phyloP scores from a whole-genome alignment of 37 sponge, comb jelly and placozoan genomes.

The Ianthella basta region DNA sequence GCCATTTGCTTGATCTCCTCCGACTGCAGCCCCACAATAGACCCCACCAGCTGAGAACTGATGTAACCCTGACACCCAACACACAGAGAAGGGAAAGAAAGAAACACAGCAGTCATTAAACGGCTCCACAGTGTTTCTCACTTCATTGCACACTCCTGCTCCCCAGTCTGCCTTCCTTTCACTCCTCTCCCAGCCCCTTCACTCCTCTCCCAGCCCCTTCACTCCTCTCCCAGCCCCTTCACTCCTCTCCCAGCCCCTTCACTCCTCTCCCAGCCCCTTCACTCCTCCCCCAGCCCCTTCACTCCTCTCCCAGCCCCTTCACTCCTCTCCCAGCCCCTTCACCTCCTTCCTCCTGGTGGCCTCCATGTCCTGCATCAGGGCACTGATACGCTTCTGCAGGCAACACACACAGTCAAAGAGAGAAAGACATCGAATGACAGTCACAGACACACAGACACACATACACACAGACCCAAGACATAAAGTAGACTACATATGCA shows the following conservation, averaged over 20 bases:
- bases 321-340: not conserved
- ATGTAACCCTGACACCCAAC: slow-evolving; percentile 11
- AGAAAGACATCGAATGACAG: not conserved
- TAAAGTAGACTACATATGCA: too few species aligned
- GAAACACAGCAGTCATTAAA: not conserved
- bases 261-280: too few species aligned
- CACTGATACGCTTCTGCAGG: slow-evolving; percentile 66
- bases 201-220: too few species aligned
- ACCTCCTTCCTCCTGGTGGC: slow-evolving; percentile 43
- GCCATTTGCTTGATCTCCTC: slow-evolving; percentile 86
- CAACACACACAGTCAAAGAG: slow-evolving; percentile 11
- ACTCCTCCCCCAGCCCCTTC: not conserved
- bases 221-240: too few species aligned
- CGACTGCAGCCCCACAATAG: slow-evolving; percentile 90
- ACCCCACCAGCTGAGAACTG: slow-evolving; percentile 62
- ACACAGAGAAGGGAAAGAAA: not conserved
- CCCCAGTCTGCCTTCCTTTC: too few species aligned
- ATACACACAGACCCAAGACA: not conserved
- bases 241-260: too few species aligned
- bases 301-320: too few species aligned
- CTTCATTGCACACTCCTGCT: not conserved
- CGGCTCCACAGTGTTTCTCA: not conserved
- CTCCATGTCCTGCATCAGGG: slow-evolving; percentile 81
- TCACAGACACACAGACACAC: not conserved
- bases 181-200: too few species aligned